phyloP scores from a whole-genome alignment of 2,888 invertebrate species.

The Dendrolimus pini region DNA sequence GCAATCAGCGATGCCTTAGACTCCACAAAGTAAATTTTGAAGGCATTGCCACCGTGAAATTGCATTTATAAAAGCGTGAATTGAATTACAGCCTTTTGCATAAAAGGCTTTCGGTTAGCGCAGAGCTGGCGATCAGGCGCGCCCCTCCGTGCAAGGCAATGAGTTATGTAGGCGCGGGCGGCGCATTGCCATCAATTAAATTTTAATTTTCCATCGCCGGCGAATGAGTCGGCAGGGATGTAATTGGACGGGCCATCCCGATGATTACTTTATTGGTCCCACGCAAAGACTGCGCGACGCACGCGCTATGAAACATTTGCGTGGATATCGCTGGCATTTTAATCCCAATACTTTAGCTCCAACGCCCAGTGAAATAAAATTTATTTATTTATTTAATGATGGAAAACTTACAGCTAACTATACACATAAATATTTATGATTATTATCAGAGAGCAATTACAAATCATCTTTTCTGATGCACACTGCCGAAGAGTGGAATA shows the following conservation, averaged over 20 bases:
- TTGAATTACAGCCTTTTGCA: conserved; percentile 66
- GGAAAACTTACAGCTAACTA: conserved; percentile 1
- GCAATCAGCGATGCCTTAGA: too few relatives aligned
- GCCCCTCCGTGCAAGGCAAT: conserved; percentile 22
- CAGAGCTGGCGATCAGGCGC: conserved; percentile 22
- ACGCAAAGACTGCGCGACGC: conserved; percentile 37
- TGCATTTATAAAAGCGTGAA: conserved; percentile 44
- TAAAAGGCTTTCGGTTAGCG: conserved; percentile 46
- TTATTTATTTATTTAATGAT: too few relatives aligned
- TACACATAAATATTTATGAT: too few relatives aligned
- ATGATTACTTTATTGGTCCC: conserved; percentile 71
- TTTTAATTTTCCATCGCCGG: conserved; percentile 64
- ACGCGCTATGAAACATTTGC: conserved; percentile 33
- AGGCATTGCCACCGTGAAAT: conserved; percentile 16
- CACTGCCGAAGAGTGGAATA: too few relatives aligned
- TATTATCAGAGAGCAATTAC: too few relatives aligned
- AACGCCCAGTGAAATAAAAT: conserved; percentile 11
- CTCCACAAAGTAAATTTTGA: too few relatives aligned
- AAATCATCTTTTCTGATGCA: too few relatives aligned
- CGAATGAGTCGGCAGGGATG: conserved; percentile 50
- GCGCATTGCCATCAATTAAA: conserved; percentile 59
- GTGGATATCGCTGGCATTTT: conserved; percentile 35
- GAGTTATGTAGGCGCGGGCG: conserved; percentile 30
- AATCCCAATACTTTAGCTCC: conserved; percentile 35
- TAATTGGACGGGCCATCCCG: conserved; percentile 59